Evolutionary conservation across 2,888 invertebrate species (phyloP).

Genomic region (Acanthosepion lycidas): DNA sequence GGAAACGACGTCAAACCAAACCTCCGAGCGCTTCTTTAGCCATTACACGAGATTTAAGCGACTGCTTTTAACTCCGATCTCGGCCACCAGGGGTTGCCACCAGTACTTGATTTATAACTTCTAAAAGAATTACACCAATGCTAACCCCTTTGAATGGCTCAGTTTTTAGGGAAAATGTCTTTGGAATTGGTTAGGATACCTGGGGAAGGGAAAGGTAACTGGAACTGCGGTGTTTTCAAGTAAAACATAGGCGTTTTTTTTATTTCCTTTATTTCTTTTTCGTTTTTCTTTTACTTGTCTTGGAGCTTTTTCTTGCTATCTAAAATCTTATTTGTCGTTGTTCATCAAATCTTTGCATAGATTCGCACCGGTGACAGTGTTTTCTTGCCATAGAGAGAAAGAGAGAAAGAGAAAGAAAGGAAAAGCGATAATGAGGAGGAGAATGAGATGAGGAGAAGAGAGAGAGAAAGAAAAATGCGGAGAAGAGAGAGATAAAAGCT

Average conservation of each 20-base stretch:
- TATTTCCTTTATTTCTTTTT: background rate
- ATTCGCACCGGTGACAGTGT: background rate
- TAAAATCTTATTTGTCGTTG: background rate
- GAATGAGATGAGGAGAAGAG: background rate
- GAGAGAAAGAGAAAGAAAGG: background rate
- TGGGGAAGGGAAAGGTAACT: background rate
- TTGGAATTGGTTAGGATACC: background rate
- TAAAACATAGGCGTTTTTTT: background rate
- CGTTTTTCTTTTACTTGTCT: background rate
- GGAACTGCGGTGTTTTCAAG: background rate
- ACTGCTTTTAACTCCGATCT: no score
- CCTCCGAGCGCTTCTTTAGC: no score
- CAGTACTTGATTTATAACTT: no score
- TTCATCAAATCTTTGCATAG: background rate
- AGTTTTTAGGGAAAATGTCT: background rate
- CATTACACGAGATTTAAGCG: no score
- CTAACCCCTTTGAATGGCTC: no score
- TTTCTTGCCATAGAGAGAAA: background rate
- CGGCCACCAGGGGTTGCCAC: no score
- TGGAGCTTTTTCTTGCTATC: background rate
- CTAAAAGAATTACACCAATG: no score
- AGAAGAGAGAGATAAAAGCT: background rate
- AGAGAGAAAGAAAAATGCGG: background rate
- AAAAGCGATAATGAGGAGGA: background rate
- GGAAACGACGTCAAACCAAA: no score